Conservation (phyloP, 2,797 vertebrate species). For the Pteropus rufus region DNA sequence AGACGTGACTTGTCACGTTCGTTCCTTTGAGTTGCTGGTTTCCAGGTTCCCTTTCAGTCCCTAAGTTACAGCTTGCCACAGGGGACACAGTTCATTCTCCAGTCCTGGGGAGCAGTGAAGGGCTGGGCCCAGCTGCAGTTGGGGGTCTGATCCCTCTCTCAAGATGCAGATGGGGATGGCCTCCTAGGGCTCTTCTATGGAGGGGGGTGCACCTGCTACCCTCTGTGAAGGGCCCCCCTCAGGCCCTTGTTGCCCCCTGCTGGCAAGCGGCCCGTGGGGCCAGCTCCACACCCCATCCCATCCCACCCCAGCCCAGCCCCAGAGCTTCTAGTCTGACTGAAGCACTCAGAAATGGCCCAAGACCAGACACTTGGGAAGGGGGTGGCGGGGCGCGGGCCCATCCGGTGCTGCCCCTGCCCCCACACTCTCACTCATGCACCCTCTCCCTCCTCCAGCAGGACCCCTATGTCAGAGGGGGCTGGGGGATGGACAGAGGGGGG, state of each 20-base stretch:
- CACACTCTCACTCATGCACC: accelerated
- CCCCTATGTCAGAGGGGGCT: no score
- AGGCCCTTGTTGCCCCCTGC: not conserved
- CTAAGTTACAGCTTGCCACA: not conserved
- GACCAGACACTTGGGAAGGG: not conserved
- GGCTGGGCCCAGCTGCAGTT: not conserved
- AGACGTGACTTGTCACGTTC: not conserved
- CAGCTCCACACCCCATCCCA: not conserved
- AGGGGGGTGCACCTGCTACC: not conserved
- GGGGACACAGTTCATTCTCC: accelerated
- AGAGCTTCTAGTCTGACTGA: not conserved
- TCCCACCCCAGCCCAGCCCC: no score
- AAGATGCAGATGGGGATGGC: not conserved
- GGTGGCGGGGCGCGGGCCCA: no score
- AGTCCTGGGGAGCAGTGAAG: accelerated
- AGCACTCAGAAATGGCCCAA: not conserved
- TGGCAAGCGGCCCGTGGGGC: not conserved
- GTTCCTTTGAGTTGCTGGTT: no score
- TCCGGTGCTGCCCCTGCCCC: not conserved
- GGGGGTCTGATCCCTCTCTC: not conserved
- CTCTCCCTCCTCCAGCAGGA: not conserved
- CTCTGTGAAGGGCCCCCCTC: not conserved
- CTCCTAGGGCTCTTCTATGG: not conserved
- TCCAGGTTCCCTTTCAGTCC: not conserved
- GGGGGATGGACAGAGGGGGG: not conserved